These are phyloP conservation scores for Tauraco erythrolophus DNA, from an alignment of 2,113 vertebrate species.

Conservation along the genomic window DNA sequence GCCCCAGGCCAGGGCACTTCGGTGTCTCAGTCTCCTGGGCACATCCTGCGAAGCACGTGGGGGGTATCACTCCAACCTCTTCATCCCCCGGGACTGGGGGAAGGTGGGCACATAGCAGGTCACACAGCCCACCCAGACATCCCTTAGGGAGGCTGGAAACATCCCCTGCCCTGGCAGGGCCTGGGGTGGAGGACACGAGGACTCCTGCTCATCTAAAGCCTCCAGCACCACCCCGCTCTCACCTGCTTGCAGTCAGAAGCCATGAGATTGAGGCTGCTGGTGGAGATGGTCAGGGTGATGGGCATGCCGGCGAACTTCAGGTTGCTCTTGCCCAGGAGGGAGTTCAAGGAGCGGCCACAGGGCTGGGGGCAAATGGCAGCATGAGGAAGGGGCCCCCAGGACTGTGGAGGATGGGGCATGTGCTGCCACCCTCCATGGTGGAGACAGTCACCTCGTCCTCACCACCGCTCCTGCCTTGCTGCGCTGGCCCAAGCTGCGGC, in stretches of 20 bases:
- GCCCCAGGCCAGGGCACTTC: background rate
- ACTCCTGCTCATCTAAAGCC: background rate
- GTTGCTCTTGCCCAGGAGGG: slow-evolving; percentile 97
- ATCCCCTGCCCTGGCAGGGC: background rate
- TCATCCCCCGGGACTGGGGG: background rate
- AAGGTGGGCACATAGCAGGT: background rate
- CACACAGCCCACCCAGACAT: background rate
- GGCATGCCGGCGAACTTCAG: slow-evolving; percentile 98
- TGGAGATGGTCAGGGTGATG: slow-evolving; percentile 96
- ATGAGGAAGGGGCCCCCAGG: background rate
- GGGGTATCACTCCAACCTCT: background rate
- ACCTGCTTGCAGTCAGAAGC: slow-evolving; percentile 98
- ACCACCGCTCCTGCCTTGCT: background rate
- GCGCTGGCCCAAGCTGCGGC: rapidly evolving
- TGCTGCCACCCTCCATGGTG: background rate
- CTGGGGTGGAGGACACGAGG: rapidly evolving
- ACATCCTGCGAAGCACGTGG: too few relatives aligned
- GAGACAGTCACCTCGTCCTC: background rate
- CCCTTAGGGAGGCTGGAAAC: background rate
- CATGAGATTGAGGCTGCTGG: slow-evolving; percentile 98
- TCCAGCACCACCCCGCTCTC: background rate
- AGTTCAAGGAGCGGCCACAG: slow-evolving; percentile 87
- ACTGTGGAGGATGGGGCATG: background rate
- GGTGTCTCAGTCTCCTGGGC: rapidly evolving
- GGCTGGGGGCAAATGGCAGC: slow-evolving; percentile 75